A percentile compares a stretch with the other conserved stretches of the same genome.
phyloP scores from a whole-genome alignment of 2,113 vertebrate genomes.

The Petroica traversi region DNA sequence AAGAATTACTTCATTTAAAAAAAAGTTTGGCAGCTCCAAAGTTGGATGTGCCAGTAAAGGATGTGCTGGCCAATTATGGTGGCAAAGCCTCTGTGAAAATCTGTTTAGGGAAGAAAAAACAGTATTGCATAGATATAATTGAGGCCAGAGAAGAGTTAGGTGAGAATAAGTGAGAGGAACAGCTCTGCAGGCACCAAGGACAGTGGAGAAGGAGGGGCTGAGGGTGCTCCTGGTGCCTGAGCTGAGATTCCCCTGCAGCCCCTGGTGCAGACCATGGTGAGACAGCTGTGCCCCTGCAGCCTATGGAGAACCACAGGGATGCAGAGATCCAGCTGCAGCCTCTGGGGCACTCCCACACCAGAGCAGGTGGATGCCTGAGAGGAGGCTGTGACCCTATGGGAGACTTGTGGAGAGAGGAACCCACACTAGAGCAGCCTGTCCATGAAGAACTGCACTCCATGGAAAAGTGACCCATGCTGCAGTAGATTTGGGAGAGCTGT shows the following conservation, averaged over 20 bases:
- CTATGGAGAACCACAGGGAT: background rate
- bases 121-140: background rate
- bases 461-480: fast-evolving
- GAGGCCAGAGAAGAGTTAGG: fast-evolving
- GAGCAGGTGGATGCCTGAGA: background rate
- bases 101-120: background rate
- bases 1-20: background rate
- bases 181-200: background rate
- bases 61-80: background rate
- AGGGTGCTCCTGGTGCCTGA: background rate
- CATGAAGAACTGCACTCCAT: background rate
- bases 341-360: background rate
- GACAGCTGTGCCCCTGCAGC: background rate
- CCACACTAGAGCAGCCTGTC: background rate
- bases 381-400: background rate
- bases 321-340: background rate
- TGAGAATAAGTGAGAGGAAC: background rate
- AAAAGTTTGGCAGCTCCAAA: too few relatives aligned
- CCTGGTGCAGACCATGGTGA: background rate
- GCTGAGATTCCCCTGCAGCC: background rate
- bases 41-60: background rate
- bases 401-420: background rate
- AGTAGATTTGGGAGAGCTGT: background rate
- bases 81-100: background rate
- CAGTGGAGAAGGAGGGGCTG: background rate